Evolutionary conservation across 2,888 invertebrate species (phyloP).

Genomic region (Oscheius sp.): DNA sequence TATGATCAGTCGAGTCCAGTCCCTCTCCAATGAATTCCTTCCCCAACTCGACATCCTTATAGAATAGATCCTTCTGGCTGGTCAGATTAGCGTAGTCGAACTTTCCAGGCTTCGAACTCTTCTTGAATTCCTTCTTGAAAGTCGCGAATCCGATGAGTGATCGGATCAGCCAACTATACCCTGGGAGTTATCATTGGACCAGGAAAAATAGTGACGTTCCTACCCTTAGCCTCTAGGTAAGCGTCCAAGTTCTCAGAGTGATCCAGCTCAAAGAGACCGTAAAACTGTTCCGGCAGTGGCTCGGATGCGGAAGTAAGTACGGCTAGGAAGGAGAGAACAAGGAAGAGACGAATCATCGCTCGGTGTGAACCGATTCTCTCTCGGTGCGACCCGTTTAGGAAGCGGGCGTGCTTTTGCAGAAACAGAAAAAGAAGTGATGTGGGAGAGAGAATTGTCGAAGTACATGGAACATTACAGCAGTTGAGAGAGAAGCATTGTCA

Average conservation of each 20-base stretch:
- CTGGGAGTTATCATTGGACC: slow-evolving; percentile 24
- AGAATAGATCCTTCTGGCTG: slow-evolving; percentile 67
- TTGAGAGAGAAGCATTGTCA: no score
- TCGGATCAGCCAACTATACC: slow-evolving; percentile 62
- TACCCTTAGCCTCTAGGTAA: slow-evolving; percentile 57
- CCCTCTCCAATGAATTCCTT: slow-evolving; percentile 65
- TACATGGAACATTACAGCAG: no score
- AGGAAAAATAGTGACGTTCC: not conserved
- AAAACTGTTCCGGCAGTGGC: slow-evolving; percentile 57
- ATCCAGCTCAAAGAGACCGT: slow-evolving; percentile 57
- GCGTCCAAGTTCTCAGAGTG: slow-evolving; percentile 64
- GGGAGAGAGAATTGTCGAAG: no score
- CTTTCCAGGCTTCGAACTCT: slow-evolving; percentile 44
- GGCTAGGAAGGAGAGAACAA: no score
- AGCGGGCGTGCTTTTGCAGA: no score
- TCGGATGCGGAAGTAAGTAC: not conserved
- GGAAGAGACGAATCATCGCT: no score
- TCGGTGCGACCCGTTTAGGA: no score
- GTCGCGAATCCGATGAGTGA: slow-evolving; percentile 57
- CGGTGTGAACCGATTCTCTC: no score
- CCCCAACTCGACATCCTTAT: slow-evolving; percentile 61
- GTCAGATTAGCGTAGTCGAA: slow-evolving; percentile 63
- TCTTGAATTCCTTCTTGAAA: slow-evolving; percentile 48
- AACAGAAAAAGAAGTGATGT: no score
- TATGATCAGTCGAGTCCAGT: slow-evolving; percentile 64